Percentiles rank a stretch among this genome's conserved stretches.
These are phyloP conservation scores for Diarsia dahlii DNA, from an alignment of 2,888 invertebrate genomes.

Conservation along the genomic window DNA sequence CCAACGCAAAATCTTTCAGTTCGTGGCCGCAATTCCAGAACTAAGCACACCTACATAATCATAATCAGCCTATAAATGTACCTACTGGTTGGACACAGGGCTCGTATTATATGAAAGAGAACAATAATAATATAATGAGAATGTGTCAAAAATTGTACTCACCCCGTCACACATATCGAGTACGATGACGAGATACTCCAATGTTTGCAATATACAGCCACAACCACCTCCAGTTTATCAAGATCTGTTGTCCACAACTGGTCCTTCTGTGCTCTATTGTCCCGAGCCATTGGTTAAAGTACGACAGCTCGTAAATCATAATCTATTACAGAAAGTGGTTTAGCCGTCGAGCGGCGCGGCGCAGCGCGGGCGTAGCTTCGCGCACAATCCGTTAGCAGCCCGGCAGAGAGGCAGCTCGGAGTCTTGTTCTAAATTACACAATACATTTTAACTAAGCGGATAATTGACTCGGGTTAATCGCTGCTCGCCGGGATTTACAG, in stretches of 20 bases:
- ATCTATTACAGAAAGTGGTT: constrained; percentile 60
- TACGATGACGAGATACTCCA: not conserved
- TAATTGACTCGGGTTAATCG: constrained; percentile 54
- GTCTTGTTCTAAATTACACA: constrained; percentile 48
- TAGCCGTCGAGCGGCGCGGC: constrained; percentile 4
- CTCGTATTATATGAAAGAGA: too few species aligned
- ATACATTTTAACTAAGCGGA: constrained; percentile 55
- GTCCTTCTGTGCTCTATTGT: constrained; percentile 13
- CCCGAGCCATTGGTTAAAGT: not conserved
- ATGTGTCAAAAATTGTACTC: not conserved
- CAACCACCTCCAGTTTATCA: not conserved
- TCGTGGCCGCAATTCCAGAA: too few species aligned
- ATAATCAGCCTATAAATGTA: too few species aligned
- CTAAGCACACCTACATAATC: not conserved
- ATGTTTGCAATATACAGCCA: not conserved
- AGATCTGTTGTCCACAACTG: not conserved
- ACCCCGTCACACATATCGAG: not conserved
- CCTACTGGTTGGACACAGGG: too few species aligned
- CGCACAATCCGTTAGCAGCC: constrained; percentile 33
- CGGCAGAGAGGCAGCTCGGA: constrained; percentile 1
- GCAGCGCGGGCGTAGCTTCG: not conserved
- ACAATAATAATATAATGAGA: not conserved
- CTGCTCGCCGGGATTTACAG: constrained; percentile 36
- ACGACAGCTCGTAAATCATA: constrained; percentile 59
- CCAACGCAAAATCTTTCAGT: too few species aligned